Base-by-base conservation (phyloP, 2,113 vertebrate species). In the Calidris pugnax region DNA sequence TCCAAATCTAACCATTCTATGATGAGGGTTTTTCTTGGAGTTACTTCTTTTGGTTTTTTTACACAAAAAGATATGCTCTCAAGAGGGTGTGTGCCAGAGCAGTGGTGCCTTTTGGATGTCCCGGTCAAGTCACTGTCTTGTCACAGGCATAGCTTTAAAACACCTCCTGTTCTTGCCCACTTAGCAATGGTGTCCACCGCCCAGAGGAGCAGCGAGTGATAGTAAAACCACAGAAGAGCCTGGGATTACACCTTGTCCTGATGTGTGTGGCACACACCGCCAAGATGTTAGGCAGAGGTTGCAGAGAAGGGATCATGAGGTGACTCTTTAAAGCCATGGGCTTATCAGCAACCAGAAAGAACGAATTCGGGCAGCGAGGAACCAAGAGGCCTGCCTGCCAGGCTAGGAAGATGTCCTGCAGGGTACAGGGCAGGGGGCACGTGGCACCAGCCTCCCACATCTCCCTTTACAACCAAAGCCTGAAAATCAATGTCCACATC, bases 381-480 rank as follows among this genome's bases (percentile, higher is more conserved):
- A 53, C 20, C 3, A 9, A 37, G 45, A 67, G 35, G 32, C 6
- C 32, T 71, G 21, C 32, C 50, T 0, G 1, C 45, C 43, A 32
- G 20, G 22, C 24, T 48, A 8, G 33, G 35, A 50, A 55, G 28
- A 6, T 8, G 28, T 17, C 32, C 43, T 20, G 23, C 37, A 48
- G 33, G 51, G 15, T 14, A 26, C 16, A 32, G 33, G 27, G 53
- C 69, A 82, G 59, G 68, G 12, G 12, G 13, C 27, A 60, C 16
- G 32, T 41, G 8, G 5, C 28, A 16, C 0, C 0, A 0, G 19
- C 19, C 17, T 62, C 17, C 12, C 53, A 22, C 10, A 56, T 7
- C 15, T 35, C 12, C 21, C 27, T 27, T 55, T 56, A 15, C 43
- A 94, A 26, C 17, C 18, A 71, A 71, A 88, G 28, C 8, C 20